A percentile compares a stretch with the other conserved stretches of the same genome.
Conservation (phyloP, 2,113 vertebrate genomes). For the Pluvialis apricaria region DNA sequence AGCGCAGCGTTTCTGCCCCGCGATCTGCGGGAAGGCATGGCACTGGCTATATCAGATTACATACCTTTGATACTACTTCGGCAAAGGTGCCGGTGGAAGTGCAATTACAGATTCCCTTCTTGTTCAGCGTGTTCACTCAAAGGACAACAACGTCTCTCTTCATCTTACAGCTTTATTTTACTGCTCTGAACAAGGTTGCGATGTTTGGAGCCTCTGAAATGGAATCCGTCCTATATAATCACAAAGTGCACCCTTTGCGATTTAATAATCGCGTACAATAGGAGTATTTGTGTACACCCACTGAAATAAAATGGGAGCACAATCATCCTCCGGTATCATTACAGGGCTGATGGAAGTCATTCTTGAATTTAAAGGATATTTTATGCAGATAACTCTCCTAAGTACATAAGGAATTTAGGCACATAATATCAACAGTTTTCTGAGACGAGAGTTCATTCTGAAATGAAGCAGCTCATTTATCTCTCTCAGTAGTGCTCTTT, state of each 20-base stretch:
- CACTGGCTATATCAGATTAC: background rate
- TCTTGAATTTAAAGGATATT: constrained; percentile 38
- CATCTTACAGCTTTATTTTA: constrained; percentile 34
- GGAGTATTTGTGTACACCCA: constrained; percentile 28
- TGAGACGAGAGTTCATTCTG: constrained; percentile 7
- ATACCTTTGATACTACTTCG: background rate
- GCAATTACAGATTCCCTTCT: background rate
- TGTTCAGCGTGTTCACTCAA: background rate
- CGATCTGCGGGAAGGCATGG: background rate
- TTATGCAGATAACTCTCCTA: constrained; percentile 37
- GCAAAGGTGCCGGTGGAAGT: background rate
- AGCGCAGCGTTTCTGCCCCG: background rate
- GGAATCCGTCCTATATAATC: background rate
- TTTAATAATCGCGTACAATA: background rate
- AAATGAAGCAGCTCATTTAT: constrained; percentile 53
- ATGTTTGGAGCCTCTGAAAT: background rate
- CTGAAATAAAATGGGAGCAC: constrained; percentile 28
- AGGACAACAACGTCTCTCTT: constrained; percentile 2
- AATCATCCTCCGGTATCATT: constrained; percentile 22
- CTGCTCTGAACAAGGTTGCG: background rate
- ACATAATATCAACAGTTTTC: constrained; percentile 40
- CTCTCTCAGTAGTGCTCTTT: constrained; percentile 46
- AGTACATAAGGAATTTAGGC: constrained; percentile 33
- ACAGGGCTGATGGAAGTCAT: constrained; percentile 9
- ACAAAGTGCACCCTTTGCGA: background rate